These are phyloP conservation scores for Palloptera scutellata DNA, from an alignment of 2,888 invertebrate species.

Conservation along the genomic window DNA sequence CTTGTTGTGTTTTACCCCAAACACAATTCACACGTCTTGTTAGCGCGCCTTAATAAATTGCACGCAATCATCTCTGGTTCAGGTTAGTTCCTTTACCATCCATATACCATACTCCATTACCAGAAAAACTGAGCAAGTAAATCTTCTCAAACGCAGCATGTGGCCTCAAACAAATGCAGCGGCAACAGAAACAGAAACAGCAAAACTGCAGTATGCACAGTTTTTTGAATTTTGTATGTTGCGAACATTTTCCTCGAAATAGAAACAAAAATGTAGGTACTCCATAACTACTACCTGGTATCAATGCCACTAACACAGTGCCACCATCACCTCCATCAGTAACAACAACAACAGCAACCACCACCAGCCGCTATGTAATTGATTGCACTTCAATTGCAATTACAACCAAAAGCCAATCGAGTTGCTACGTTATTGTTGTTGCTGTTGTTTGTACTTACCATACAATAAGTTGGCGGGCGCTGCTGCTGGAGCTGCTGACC, in stretches of 20 bases:
- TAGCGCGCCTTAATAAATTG: conserved; percentile 46
- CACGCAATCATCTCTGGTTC: conserved; percentile 44
- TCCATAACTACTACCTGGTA: conserved; percentile 20
- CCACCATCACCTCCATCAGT: conserved; percentile 19
- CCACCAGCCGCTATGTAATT: conserved; percentile 60
- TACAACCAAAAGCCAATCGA: conserved; percentile 50
- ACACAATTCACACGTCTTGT: conserved; percentile 44
- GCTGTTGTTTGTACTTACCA: conserved; percentile 22
- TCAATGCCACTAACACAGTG: conserved; percentile 14
- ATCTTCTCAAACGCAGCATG: conserved; percentile 41
- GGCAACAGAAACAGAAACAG: neutral
- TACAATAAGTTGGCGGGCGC: conserved; percentile 6
- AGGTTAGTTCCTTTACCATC: conserved; percentile 23
- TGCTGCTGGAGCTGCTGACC: neutral
- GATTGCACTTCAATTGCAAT: conserved; percentile 56
- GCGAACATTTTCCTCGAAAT: neutral
- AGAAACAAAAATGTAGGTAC: neutral
- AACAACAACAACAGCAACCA: conserved; percentile 54
- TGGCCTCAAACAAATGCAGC: conserved; percentile 20
- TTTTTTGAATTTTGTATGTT: too few relatives aligned
- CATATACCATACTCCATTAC: conserved; percentile 9
- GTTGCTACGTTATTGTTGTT: conserved; percentile 45
- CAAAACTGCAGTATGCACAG: neutral
- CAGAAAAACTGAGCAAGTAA: conserved; percentile 34
- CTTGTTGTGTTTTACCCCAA: conserved; percentile 33